Evolutionary conservation across 2,888 invertebrate genomes (phyloP).

Genomic region (Caenorhabditis sulstoni): DNA sequence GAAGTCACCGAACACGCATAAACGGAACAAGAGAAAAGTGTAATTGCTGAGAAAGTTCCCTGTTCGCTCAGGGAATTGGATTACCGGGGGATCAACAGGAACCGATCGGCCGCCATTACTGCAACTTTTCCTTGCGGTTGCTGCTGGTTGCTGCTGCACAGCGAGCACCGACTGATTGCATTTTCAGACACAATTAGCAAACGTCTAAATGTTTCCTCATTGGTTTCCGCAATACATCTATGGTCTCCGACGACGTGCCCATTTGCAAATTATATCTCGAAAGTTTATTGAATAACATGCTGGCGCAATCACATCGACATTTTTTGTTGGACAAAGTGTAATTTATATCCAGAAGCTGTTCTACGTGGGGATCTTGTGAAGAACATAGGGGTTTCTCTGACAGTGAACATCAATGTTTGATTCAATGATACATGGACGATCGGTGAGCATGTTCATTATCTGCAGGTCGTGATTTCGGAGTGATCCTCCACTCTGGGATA

Average conservation of each 20-base stretch:
- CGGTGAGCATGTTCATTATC: slow-evolving; percentile 12
- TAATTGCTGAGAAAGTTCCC: slow-evolving; percentile 14
- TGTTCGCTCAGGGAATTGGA: background rate
- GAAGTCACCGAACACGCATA: slow-evolving; percentile 40
- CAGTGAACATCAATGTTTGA: too few relatives aligned
- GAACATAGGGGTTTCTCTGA: too few relatives aligned
- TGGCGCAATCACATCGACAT: background rate
- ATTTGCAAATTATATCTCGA: background rate
- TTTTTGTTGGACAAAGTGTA: background rate
- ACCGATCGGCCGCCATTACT: background rate
- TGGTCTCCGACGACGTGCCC: background rate
- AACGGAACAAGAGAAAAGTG: slow-evolving; percentile 24
- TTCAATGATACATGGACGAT: too few relatives aligned
- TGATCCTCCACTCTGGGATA: slow-evolving; percentile 51
- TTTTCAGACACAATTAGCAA: background rate
- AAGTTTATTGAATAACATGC: slow-evolving; percentile 8
- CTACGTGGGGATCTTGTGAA: too few relatives aligned
- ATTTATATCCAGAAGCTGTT: background rate
- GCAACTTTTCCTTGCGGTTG: background rate
- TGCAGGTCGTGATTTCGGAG: slow-evolving; percentile 40
- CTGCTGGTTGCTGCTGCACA: background rate
- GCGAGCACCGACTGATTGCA: background rate
- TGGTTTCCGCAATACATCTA: background rate
- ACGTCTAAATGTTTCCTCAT: slow-evolving; percentile 23
- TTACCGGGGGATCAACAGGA: background rate